Base-by-base conservation (phyloP, 2,888 invertebrate species). In the Coronaproctus castanopsis region DNA sequence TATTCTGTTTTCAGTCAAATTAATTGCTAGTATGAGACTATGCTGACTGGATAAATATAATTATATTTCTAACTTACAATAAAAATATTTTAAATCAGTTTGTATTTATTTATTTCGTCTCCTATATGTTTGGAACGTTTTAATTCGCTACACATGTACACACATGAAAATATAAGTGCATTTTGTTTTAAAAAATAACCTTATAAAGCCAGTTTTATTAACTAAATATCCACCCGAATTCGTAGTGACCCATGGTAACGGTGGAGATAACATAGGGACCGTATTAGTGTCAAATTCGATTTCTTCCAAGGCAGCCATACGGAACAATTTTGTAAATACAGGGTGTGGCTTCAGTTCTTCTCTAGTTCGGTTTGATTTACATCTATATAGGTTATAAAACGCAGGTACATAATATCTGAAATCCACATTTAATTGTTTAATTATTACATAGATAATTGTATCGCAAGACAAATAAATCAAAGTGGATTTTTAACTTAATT, bases 201-300 rank as follows among this genome's bases (percentile, higher is more conserved):
- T 78, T 24, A 83, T 73, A 21, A 82, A 70, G 55, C 80, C 77
- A 19, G 82, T 79, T 64, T 80, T 78, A 1, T 81, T 78, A 22
- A 87, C 70, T 5, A 91, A 72, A 68, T 86, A 87, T 0, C 90
- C 90, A 3, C 93, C 92, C 57, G 74, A 76, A 48, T 75, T 68
- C 2, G 79, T 69, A 0, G 78, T 76, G 52, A 77, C 73, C 93
- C 93, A 95, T 1, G 95, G 95, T 62, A 84, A 75, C 2, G 95
- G 91, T 18, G 95, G 93, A 62, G 82, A 82, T 20, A 80, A 59
- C 76, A 86, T 83, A 18, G 95, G 95, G 57, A 87, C 73, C 57
- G 81, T 74, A 62, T 77, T 76, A 1, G 85, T 76, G 54, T 85
- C 80, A 75, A 95, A 85, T 56, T 77, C 78, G 64, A 95, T 73